Base-by-base conservation (phyloP, 2,797 vertebrate genomes). In the Lateolabrax maculatus region DNA sequence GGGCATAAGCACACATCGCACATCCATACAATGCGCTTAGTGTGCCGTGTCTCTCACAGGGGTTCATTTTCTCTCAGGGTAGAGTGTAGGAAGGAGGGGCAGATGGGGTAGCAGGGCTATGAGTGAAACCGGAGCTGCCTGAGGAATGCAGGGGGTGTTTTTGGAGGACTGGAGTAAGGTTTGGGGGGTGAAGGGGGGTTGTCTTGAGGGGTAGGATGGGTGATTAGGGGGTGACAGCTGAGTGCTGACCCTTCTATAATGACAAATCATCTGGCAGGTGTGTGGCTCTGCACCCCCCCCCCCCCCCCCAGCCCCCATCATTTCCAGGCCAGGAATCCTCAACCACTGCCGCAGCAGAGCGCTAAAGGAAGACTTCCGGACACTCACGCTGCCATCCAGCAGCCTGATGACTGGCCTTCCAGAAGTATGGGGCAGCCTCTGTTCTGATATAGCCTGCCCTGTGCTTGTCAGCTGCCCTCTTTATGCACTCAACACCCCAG, bases 231-330 rank as follows among this genome's bases (percentile, higher is more conserved):
- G 95, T 94, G 95, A 94, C 96, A 97, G 95, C 95, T 96, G 96
- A 94, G 79, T 89, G 88, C 93, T 95, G 95, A 95, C 95, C 95
- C 94, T 64, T 95, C 91, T 87, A 94, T 91, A 95, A 95, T 97
- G 96, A 97, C 95, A 96, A 94, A 97, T 96, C 95, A 93, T 94
- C 90, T 88, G 90, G 93, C 96, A 97, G 96, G 95, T 97, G 95
- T 94, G 94, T 90, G 71, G 79, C 84, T 93, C 91, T 85, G 87
- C 75, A 79, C 69, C 79, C 86, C 83, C 70, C 71, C 31, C 34
- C 49, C n/a, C 56, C 19, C 79, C 41, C 43, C 43, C 66, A 74
- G 76, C 75, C 84, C 79, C 78, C 84, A 76, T 84, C 87, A 79
- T 89, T 93, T 92, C 90, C 87, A 89, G 89, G 87, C 55, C 55